Evolutionary conservation across 2,113 vertebrate species (phyloP), one percentile per base, ranked within the genome.

Genomic region (Ameiurus melas): DNA sequence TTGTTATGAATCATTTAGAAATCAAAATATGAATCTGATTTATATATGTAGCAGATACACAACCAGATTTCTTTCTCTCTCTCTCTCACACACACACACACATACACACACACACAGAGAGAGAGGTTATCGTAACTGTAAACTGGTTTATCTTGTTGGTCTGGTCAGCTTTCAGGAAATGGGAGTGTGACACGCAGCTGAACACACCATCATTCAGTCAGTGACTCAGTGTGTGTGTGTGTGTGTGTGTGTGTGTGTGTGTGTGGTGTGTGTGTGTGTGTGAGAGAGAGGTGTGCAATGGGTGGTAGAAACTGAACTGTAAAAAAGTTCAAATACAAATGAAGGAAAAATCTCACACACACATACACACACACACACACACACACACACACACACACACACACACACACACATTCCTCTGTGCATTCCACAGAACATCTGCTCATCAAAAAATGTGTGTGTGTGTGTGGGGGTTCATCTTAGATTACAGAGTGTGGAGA

Each of bases 401-500:
- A 43, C 43, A 66, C 25, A 47, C 20, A 36, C 53, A 36, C 51
- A 73, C 66, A 58, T 55, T 78, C 27, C 36, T 30, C 17, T 47
- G 71, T 55, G 51, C 81, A 87, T 89, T 87, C 86, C 86, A 81
- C 51, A 62, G 53, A 83, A 90, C 86, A 87, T 90, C 86, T 90
- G 89, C 86, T 85, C 25, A 10, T 87, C 70, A 43, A 87, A 80
- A 79, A 81, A 43, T 4, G 4, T 43, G 39, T 43, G 36, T 39
- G 36, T 39, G 43, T 43, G 47, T 8, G 47, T 19, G 39, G 39
- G 39, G 39, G 39, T 19, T 8, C 33, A 75, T 89, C 47, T 89
- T 33, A 83, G 16, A 85, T 70, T 77, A 64, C n/a, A 83, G 68
- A 43, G 80, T 70, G 58, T 33, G 80, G 43, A 87, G 58, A 85